Percentiles rank a stretch among this genome's conserved stretches.
Evolutionary conservation across 2,888 invertebrate genomes (phyloP).

Genomic region (Nephrotoma appendiculata): DNA sequence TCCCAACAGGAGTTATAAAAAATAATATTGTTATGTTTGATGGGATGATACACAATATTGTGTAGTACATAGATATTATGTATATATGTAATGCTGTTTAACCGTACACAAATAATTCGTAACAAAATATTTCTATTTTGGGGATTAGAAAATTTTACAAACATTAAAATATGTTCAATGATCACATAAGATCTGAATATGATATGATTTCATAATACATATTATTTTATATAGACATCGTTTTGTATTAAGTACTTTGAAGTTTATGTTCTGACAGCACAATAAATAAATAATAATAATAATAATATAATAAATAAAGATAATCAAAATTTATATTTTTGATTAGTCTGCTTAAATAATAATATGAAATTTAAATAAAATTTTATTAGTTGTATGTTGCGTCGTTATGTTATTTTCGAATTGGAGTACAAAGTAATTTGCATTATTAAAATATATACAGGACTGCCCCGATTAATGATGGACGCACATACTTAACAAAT

Average conservation of each 20-base stretch:
- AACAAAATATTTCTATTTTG: background rate
- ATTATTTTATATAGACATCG: background rate
- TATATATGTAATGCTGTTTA: background rate
- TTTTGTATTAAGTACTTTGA: background rate
- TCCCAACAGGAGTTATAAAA: background rate
- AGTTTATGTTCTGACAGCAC: background rate
- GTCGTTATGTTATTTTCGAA: background rate
- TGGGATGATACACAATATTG: background rate
- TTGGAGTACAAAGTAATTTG: background rate
- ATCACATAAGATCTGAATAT: background rate
- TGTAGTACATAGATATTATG: background rate
- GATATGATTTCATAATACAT: background rate
- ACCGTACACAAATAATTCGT: background rate
- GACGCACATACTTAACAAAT: no score
- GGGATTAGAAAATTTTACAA: background rate
- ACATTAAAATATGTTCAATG: background rate
- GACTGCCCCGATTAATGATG: background rate
- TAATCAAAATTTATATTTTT: background rate
- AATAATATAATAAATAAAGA: background rate
- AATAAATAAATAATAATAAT: background rate
- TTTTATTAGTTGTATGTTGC: background rate
- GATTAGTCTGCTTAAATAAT: background rate
- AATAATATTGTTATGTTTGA: background rate
- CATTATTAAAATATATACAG: background rate
- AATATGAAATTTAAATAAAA: background rate